These are phyloP conservation scores for Pseudomyrmex cubaensis DNA, from an alignment of 1,140 invertebrate species.

Conservation along the genomic window DNA sequence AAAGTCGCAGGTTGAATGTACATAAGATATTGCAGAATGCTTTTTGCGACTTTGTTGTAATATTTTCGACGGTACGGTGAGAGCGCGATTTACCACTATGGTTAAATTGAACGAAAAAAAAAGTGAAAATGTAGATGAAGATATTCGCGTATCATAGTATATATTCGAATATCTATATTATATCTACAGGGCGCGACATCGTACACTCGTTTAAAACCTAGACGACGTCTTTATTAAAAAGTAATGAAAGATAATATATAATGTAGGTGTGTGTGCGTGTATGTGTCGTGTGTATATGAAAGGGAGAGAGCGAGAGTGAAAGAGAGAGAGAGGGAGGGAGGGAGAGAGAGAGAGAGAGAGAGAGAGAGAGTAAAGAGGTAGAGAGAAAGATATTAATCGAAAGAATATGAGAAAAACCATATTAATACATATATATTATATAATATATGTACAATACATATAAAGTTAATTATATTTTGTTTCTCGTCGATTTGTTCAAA, in stretches of 20 bases:
- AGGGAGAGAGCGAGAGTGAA: slow-evolving; percentile 31
- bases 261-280: slow-evolving; percentile 35
- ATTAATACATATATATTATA: slow-evolving; percentile 57
- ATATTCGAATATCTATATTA: slow-evolving; percentile 53
- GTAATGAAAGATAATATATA: slow-evolving; percentile 78
- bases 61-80: slow-evolving; percentile 4
- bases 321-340: slow-evolving; percentile 53
- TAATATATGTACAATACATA: slow-evolving; percentile 80
- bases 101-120: slow-evolving; percentile 39
- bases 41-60: slow-evolving; percentile 1
- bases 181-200: slow-evolving; percentile 54
- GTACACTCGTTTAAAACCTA: slow-evolving; percentile 71
- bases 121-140: slow-evolving; percentile 13
- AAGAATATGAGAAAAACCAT: slow-evolving; percentile 69
- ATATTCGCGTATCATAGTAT: slow-evolving; percentile 37
- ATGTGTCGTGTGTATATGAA: too few relatives aligned
- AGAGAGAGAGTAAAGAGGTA: background rate
- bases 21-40: background rate
- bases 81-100: slow-evolving; percentile 13
- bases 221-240: slow-evolving; percentile 77
- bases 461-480: slow-evolving; percentile 78
- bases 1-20: background rate
- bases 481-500: slow-evolving; percentile 68
- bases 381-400: slow-evolving; percentile 72
- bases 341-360: background rate